phyloP scores from a whole-genome alignment of 2,113 vertebrate species.

The Notechis scutatus region DNA sequence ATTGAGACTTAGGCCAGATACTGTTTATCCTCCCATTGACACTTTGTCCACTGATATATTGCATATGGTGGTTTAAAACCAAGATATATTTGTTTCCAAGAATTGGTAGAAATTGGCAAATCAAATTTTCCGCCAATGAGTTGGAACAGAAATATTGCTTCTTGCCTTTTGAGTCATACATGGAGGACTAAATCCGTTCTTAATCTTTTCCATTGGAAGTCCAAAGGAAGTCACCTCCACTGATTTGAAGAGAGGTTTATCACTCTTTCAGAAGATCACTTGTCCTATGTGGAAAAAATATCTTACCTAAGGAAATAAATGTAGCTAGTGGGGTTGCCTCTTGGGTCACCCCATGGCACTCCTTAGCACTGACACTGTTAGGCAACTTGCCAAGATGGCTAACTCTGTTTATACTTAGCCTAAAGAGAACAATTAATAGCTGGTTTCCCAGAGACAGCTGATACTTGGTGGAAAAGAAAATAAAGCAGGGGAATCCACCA shows the following conservation, averaged over 20 bases:
- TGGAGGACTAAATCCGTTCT: neutral
- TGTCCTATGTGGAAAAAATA: neutral
- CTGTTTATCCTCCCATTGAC: neutral
- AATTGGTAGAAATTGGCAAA: neutral
- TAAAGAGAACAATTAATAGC: neutral
- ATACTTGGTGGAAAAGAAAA: neutral
- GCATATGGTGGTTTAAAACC: neutral
- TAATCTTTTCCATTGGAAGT: neutral
- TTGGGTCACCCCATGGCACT: neutral
- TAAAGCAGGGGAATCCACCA: neutral
- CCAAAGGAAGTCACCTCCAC: neutral
- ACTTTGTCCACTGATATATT: neutral
- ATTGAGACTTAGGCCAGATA: neutral
- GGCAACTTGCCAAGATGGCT: neutral
- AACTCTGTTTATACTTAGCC: neutral
- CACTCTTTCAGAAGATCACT: neutral
- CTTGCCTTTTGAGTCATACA: neutral
- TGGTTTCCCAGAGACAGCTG: neutral
- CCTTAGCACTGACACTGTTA: neutral
- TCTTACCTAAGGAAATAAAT: neutral
- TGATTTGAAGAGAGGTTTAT: neutral
- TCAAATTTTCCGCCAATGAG: neutral
- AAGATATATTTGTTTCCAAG: neutral
- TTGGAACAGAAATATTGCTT: neutral
- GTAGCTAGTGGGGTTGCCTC: neutral